These are phyloP conservation scores for Oceanites oceanicus DNA, from an alignment of 2,113 vertebrate species.

Conservation along the genomic window DNA sequence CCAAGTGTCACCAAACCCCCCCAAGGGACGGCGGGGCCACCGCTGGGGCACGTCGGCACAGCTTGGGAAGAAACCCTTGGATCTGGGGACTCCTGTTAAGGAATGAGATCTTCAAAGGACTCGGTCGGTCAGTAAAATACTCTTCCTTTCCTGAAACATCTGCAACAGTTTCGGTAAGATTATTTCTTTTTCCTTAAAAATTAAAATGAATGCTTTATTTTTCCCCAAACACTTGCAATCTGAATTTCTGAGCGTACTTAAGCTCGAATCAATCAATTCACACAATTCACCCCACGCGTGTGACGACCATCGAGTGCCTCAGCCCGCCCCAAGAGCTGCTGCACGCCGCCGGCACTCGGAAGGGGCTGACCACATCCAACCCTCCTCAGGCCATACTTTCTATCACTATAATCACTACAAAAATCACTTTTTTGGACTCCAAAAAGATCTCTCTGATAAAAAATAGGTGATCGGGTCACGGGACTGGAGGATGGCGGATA, in stretches of 20 bases:
- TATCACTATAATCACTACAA: rapidly evolving
- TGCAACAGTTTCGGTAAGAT: no score
- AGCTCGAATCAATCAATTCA: neutral
- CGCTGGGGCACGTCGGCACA: rapidly evolving
- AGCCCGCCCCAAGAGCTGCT: neutral
- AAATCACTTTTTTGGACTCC: neutral
- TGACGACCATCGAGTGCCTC: neutral
- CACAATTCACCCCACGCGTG: rapidly evolving
- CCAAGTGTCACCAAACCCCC: neutral
- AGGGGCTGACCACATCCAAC: neutral
- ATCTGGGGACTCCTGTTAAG: no score
- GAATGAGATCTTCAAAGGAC: neutral
- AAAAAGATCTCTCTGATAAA: neutral
- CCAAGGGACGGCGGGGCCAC: neutral
- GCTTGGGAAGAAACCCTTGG: neutral
- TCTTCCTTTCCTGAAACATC: neutral
- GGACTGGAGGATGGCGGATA: neutral
- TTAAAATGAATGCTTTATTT: neutral
- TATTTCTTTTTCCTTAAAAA: neutral
- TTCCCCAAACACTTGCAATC: neutral
- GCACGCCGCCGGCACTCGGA: neutral
- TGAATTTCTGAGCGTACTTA: rapidly evolving
- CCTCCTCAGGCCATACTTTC: rapidly evolving
- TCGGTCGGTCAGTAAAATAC: rapidly evolving
- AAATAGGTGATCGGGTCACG: rapidly evolving